Evolutionary conservation across 1,140 invertebrate species (phyloP).

Genomic region (Ptiloglossa arizonensis): DNA sequence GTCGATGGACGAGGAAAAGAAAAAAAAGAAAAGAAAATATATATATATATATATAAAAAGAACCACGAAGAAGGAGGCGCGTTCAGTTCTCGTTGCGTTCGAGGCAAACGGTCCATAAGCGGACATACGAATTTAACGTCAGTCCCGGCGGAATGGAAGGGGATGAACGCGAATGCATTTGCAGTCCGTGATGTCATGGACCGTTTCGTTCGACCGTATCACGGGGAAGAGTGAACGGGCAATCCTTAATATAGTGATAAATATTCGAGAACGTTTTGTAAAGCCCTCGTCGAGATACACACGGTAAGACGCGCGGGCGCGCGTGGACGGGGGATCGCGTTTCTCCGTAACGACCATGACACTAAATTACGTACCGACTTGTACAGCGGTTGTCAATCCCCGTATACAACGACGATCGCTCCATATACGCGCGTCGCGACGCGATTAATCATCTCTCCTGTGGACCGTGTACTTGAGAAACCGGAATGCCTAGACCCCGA

Average conservation of each 20-base stretch:
- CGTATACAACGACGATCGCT: background rate
- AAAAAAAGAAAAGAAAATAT: background rate
- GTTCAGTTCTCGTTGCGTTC: background rate
- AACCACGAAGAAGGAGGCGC: background rate
- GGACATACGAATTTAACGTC: conserved; percentile 51
- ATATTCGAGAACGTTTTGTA: conserved; percentile 38
- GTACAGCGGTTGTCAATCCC: conserved; percentile 45
- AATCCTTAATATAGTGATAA: conserved; percentile 52
- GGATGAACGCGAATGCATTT: conserved; percentile 55
- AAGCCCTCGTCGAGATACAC: background rate
- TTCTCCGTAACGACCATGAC: conserved; percentile 63
- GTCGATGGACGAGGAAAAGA: background rate
- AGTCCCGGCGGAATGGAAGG: conserved; percentile 7
- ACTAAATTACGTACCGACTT: conserved; percentile 61
- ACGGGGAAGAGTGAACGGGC: background rate
- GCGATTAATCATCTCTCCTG: conserved; percentile 32
- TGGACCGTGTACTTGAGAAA: conserved; percentile 20
- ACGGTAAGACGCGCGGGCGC: background rate
- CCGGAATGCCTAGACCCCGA: conserved; percentile 30
- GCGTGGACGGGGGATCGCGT: conserved; percentile 23
- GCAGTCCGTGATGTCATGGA: conserved; percentile 71
- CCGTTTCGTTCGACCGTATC: conserved; percentile 57
- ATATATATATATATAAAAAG: too few species aligned
- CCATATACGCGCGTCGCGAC: conserved; percentile 15
- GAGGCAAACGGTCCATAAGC: conserved; percentile 46